Percentiles rank a stretch among this genome's conserved stretches.
phyloP scores from a whole-genome alignment of 2,888 invertebrate genomes.

The Agriopis marginaria region DNA sequence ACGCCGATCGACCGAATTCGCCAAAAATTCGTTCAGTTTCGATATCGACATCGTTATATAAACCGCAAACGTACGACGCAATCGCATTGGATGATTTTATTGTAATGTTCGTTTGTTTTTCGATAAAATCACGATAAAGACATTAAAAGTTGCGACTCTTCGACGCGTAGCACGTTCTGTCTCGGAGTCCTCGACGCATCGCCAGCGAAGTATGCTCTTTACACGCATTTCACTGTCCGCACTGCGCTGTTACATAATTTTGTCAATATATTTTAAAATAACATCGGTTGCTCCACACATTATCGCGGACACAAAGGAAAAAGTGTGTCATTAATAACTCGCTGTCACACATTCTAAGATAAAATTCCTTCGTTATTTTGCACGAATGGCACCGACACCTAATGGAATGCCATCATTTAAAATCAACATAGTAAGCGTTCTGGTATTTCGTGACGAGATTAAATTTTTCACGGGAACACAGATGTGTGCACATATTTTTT shows the following conservation, averaged over 20 bases:
- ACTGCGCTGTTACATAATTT: conserved; percentile 58
- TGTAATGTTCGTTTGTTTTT: conserved; percentile 60
- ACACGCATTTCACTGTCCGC: conserved; percentile 58
- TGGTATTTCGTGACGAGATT: conserved; percentile 59
- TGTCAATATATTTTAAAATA: conserved; percentile 64
- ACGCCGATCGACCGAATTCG: conserved; percentile 63
- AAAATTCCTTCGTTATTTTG: conserved; percentile 65
- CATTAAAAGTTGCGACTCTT: conserved; percentile 54
- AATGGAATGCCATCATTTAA: conserved; percentile 53
- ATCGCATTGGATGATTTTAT: conserved; percentile 61
- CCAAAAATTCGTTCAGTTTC: conserved; percentile 62
- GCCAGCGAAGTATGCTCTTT: conserved; percentile 41
- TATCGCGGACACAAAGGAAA: conserved; percentile 55
- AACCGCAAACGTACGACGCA: conserved; percentile 58
- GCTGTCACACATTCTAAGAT: conserved; percentile 61
- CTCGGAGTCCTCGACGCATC: conserved; percentile 35
- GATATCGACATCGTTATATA: conserved; percentile 67
- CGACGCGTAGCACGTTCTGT: conserved; percentile 45
- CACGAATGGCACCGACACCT: conserved; percentile 50
- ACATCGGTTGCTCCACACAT: conserved; percentile 61
- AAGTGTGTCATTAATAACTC: conserved; percentile 61
- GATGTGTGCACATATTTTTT: conserved; percentile 44
- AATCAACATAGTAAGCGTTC: conserved; percentile 59
- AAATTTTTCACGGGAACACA: conserved; percentile 54
- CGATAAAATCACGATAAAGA: conserved; percentile 72